Evolutionary conservation across 2,797 vertebrate species (phyloP).

Genomic region (Melanotaenia maccullochi): DNA sequence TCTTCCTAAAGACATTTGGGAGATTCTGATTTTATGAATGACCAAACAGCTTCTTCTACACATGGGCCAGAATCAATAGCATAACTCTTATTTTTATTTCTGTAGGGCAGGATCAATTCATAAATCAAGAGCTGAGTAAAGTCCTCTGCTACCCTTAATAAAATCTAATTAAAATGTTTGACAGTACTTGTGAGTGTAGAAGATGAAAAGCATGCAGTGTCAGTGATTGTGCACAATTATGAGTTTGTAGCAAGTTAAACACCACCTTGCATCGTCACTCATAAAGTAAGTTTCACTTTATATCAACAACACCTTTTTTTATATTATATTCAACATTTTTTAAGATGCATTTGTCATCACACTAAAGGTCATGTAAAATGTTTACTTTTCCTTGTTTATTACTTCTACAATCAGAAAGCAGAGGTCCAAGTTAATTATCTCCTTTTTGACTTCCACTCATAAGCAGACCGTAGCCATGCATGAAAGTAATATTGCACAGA

Average conservation of each 20-base stretch:
- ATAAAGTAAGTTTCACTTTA: not conserved
- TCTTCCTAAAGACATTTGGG: conserved; percentile 31
- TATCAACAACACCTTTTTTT: not conserved
- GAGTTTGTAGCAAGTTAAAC: conserved; percentile 11
- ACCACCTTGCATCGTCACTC: not conserved
- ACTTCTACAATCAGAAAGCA: conserved; percentile 22
- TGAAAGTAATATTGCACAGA: conserved; percentile 58
- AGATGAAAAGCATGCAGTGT: conserved; percentile 12
- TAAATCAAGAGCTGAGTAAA: conserved; percentile 19
- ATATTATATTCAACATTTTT: not conserved
- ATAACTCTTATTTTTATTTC: conserved; percentile 43
- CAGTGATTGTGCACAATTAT: conserved; percentile 2
- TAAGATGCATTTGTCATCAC: not conserved
- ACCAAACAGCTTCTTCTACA: conserved; percentile 22
- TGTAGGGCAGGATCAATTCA: conserved; percentile 34
- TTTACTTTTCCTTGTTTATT: conserved; percentile 1
- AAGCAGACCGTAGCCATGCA: conserved; percentile 51
- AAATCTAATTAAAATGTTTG: conserved; percentile 15
- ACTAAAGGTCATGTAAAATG: not conserved
- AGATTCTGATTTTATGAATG: conserved; percentile 40
- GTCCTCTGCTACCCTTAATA: not conserved
- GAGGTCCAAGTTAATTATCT: conserved; percentile 50
- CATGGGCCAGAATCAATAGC: conserved; percentile 37
- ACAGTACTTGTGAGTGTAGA: not conserved
- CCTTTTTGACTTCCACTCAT: conserved; percentile 27